These are phyloP conservation scores for Karalla daura DNA, from an alignment of 2,797 vertebrate genomes.

Conservation along the genomic window DNA sequence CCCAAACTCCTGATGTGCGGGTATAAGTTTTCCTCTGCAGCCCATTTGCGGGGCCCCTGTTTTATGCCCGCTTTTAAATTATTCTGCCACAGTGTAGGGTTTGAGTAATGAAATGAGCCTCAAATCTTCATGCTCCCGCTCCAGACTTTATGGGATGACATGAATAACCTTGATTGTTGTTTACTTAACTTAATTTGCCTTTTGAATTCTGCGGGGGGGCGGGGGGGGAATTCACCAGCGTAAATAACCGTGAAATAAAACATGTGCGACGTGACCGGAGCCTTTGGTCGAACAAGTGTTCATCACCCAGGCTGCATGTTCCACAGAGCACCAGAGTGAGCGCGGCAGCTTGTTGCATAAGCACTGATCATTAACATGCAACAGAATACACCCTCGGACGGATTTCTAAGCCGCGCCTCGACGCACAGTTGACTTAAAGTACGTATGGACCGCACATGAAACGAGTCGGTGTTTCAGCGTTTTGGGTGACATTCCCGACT, in stretches of 20 bases:
- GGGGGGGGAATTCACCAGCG: slow-evolving; percentile 24
- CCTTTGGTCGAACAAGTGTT: slow-evolving; percentile 43
- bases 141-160: slow-evolving; percentile 46
- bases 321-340: slow-evolving; percentile 14
- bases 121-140: slow-evolving; percentile 40
- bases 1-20: slow-evolving; percentile 42
- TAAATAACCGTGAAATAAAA: slow-evolving; percentile 58
- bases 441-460: neutral
- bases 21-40: slow-evolving; percentile 37
- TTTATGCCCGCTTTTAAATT: slow-evolving; percentile 55
- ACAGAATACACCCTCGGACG: slow-evolving; percentile 1
- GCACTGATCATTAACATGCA: neutral
- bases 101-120: slow-evolving; percentile 57
- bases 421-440: neutral
- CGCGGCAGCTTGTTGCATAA: neutral
- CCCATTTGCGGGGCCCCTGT: slow-evolving; percentile 23
- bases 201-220: slow-evolving; percentile 37
- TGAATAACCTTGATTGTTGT: slow-evolving; percentile 68
- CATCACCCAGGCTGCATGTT: slow-evolving; percentile 45
- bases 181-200: slow-evolving; percentile 68
- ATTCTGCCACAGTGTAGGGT: slow-evolving; percentile 36
- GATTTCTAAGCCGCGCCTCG: neutral
- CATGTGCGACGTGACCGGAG: slow-evolving; percentile 43
- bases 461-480: slow-evolving; percentile 7
- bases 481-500: slow-evolving; percentile 34